Evolutionary conservation across 2,113 vertebrate genomes (phyloP), one percentile per base, ranked within the genome.

Genomic region (Cygnus buccinator): DNA sequence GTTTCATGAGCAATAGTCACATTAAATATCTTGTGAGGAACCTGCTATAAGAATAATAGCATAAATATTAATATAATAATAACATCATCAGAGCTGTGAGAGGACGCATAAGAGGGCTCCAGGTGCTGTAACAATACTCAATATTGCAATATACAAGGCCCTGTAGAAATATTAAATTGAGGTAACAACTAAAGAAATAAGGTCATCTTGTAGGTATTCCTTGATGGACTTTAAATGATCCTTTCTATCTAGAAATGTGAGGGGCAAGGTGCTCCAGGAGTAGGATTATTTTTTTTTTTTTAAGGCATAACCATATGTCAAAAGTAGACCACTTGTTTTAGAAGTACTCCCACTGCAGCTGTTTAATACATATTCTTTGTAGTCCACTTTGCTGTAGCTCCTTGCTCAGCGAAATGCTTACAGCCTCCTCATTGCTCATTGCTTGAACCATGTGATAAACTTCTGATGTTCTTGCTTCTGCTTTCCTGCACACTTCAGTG

Each of bases 171-270:
- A 46, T 33, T 79, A 88, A 7, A 20, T 43, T 39, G 13, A 73
- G 19, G 9, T 55, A 26, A 10, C 39, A 83, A 9, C 43, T 57
- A 79, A 86, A 76, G 57, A 52, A 68, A 65, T 35, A 1, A 3
- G 17, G 6, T 62, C 20, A 11, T 70, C 35, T 54, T 62, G 9
- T 31, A 55, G 41, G 22, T 59, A 50, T 6, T 79, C 16, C 16
- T 68, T 82, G 52, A 25, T 2, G 0, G 8, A 10, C 22, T 67
- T 37, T 26, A 43, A 55, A 33, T 0, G 0, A 16, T 52, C 11
- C 26, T 73, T 78, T 71, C 37, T 21, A 39, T 21, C 14, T 77
- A 43, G 48, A 80, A 76, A 65, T 43, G 10, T 20, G 54, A 67
- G 14, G 7, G 35, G 13, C 46, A 48, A 48, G 46, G 46, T 48